Conservation (phyloP, 2,888 invertebrate genomes). For the Bimastos eiseni region DNA sequence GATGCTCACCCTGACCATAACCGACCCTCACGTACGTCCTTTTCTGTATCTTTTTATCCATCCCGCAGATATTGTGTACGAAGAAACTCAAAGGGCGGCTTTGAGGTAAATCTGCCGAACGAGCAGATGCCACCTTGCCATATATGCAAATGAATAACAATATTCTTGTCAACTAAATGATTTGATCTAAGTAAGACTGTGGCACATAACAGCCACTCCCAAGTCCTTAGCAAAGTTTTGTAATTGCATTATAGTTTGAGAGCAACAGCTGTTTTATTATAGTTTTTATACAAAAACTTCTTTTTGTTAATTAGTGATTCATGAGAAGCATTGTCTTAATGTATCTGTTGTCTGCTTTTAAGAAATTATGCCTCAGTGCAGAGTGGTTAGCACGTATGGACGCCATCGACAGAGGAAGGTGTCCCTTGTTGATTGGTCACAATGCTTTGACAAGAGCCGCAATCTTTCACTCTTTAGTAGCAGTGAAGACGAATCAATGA, state of each 20-base stretch:
- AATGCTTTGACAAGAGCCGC: neutral
- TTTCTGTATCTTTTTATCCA: too few relatives aligned
- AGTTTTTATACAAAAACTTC: neutral
- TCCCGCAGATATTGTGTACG: too few relatives aligned
- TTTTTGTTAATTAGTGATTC: neutral
- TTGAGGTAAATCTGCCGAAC: too few relatives aligned
- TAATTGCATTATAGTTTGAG: neutral
- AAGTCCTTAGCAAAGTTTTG: neutral
- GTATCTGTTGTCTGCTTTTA: neutral
- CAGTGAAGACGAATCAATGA: neutral
- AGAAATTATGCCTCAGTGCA: slow-evolving; percentile 7
- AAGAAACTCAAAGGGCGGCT: too few relatives aligned
- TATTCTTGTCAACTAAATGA: too few relatives aligned
- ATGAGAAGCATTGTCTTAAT: neutral
- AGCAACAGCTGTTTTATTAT: neutral
- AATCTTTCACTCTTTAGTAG: neutral
- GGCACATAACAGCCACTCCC: too few relatives aligned
- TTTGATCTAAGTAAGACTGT: too few relatives aligned
- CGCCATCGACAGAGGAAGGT: slow-evolving; percentile 16
- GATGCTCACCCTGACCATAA: too few relatives aligned
- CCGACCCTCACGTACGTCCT: too few relatives aligned
- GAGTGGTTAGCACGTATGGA: neutral
- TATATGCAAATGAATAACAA: too few relatives aligned
- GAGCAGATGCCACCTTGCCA: too few relatives aligned
- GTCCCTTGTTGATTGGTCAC: neutral